Evolutionary conservation across 2,797 vertebrate genomes (phyloP), one percentile per base, ranked within the genome.

Genomic region (Lagodon rhomboides): DNA sequence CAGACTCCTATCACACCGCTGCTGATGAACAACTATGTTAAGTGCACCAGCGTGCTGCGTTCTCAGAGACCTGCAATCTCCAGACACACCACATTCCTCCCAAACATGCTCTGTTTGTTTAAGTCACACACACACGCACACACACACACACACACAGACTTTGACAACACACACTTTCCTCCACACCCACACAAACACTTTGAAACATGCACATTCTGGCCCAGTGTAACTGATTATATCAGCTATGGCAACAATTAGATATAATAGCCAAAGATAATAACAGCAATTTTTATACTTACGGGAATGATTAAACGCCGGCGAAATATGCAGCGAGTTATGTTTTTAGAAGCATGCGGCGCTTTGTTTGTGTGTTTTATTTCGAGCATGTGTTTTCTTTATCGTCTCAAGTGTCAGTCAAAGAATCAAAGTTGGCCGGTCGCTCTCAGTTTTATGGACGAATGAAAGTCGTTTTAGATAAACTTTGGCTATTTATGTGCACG

Each of bases 171-270:
- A 50, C 47, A 63, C 59, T 61, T 64, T 65, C 22, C 60, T 58
- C 59, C 76, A 69, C 47, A 68, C 59, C 10, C 77, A 60, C 49
- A 69, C 53, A 80, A 27, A 75, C 71, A 73, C 22, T 61, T 79
- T 56, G 56, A 73, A 60, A 77, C 72, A 60, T 34, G 72, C 79
- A 79, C 49, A 67, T 67, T 74, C 80, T 71, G 63, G 77, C 47
- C 30, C 27, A 12, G 44, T 69, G 58, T 77, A 83, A 49, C 74
- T 86, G 79, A 90, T 90, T 83, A 79, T 72, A 69, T 64, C 75
- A 87, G 80, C 79, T 72, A 86, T 93, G 89, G 90, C 87, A 93
- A 91, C 86, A 84, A 91, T 91, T 92, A 90, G 71, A 77, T 67
- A 62, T 92, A 92, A 91, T 88, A 73, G 85, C 73, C 78, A 89